Evolutionary conservation across 2,888 invertebrate genomes (phyloP).

Genomic region (Automeris io): DNA sequence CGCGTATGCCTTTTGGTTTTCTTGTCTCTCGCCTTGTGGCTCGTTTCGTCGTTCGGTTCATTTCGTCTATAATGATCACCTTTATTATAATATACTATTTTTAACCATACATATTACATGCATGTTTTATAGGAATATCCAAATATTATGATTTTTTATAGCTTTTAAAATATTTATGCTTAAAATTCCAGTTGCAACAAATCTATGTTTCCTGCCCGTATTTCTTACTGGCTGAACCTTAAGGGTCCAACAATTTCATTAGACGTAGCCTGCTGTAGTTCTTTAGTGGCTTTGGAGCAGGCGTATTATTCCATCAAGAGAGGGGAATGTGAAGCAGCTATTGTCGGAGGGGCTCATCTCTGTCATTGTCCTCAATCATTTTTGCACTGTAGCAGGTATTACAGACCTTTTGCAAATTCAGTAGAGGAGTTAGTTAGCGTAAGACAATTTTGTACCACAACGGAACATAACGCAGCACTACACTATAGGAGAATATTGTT

Average conservation of each 20-base stretch:
- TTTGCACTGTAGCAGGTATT: slow-evolving; percentile 22
- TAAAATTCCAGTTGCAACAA: slow-evolving; percentile 46
- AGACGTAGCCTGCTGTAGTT: slow-evolving; percentile 49
- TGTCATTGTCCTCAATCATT: slow-evolving; percentile 49
- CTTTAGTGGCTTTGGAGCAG: slow-evolving; percentile 36
- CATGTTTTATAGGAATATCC: no score
- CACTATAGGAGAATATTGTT: background rate
- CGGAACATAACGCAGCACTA: background rate
- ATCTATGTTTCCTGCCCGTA: slow-evolving; percentile 56
- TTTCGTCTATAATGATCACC: no score
- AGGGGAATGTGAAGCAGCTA: slow-evolving; percentile 59
- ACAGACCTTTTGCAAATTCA: background rate
- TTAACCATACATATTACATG: no score
- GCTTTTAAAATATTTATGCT: no score
- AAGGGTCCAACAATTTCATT: slow-evolving; percentile 53
- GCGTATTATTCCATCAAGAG: slow-evolving; percentile 32
- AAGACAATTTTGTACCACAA: background rate
- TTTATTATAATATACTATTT: no score
- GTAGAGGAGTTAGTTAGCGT: background rate
- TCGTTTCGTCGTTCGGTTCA: no score
- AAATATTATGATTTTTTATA: no score
- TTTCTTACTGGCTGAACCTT: slow-evolving; percentile 57
- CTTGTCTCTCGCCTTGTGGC: no score
- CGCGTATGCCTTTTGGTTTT: no score
- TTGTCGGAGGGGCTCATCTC: slow-evolving; percentile 72